Conservation (phyloP, 2,113 vertebrate genomes). For the Protobothrops flavoviridis region DNA sequence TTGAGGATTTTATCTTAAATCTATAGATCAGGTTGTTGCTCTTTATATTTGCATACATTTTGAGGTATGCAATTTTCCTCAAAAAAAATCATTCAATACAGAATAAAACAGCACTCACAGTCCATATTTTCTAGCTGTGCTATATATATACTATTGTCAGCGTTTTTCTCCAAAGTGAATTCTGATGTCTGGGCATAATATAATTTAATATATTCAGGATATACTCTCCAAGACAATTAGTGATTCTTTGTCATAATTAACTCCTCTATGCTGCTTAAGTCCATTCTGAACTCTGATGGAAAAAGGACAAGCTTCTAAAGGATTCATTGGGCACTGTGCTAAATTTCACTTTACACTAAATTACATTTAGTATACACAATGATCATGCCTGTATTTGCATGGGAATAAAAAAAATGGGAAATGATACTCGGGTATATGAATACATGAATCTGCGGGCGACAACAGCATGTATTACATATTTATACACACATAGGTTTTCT, state of each 20-base stretch:
- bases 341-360: not conserved
- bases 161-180: slow-evolving; percentile 51
- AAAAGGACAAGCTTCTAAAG: not conserved
- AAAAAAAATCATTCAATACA: slow-evolving; percentile 51
- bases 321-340: not conserved
- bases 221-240: not conserved
- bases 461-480: not conserved
- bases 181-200: not conserved
- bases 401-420: not conserved
- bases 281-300: not conserved
- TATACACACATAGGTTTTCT: not conserved
- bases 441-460: not conserved
- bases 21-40: slow-evolving; percentile 45
- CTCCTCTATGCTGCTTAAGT: not conserved
- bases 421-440: not conserved
- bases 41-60: slow-evolving; percentile 51
- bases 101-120: slow-evolving; percentile 47
- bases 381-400: not conserved
- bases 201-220: slow-evolving; percentile 18
- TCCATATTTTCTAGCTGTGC: slow-evolving; percentile 38
- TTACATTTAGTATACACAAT: not conserved
- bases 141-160: slow-evolving; percentile 30
- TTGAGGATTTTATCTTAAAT: slow-evolving; percentile 41
- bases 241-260: not conserved
- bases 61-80: slow-evolving; percentile 48